Conservation (phyloP, 2,888 invertebrate genomes). For the Onchidella celtica region DNA sequence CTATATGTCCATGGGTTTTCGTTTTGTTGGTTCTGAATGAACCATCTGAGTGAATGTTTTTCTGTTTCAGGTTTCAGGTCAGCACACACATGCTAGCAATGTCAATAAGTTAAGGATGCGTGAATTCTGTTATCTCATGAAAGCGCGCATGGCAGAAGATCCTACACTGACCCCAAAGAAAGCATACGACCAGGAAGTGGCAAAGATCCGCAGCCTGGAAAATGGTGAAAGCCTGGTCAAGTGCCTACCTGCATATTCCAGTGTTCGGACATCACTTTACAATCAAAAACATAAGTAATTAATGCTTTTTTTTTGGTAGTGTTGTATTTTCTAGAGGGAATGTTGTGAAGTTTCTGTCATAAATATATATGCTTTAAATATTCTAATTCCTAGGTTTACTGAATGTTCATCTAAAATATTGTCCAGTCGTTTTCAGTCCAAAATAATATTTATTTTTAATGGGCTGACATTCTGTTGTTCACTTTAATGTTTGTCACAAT, state of each 20-base stretch:
- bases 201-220: constrained; percentile 23
- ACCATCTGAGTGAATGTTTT: too few relatives aligned
- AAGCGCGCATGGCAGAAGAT: constrained; percentile 38
- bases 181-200: constrained; percentile 42
- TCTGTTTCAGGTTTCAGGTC: constrained; percentile 44
- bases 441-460: too few relatives aligned
- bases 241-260: constrained; percentile 38
- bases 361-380: too few relatives aligned
- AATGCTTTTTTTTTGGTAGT: neutral
- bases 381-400: too few relatives aligned
- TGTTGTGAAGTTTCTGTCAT: neutral
- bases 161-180: constrained; percentile 35
- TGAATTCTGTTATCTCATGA: constrained; percentile 35
- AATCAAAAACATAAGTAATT: constrained; percentile 42
- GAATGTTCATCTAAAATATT: too few relatives aligned
- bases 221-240: constrained; percentile 28
- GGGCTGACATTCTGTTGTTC: too few relatives aligned
- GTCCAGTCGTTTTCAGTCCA: too few relatives aligned
- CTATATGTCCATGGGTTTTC: too few relatives aligned
- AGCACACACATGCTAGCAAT: constrained; percentile 42
- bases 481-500: too few relatives aligned
- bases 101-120: constrained; percentile 23
- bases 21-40: too few relatives aligned
- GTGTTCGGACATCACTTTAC: constrained; percentile 44
- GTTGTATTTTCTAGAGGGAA: neutral